A percentile compares a stretch with the other conserved stretches of the same genome.
These are phyloP conservation scores for Eulemur macaco DNA, from an alignment of 2,113 vertebrate species.

Conservation along the genomic window DNA sequence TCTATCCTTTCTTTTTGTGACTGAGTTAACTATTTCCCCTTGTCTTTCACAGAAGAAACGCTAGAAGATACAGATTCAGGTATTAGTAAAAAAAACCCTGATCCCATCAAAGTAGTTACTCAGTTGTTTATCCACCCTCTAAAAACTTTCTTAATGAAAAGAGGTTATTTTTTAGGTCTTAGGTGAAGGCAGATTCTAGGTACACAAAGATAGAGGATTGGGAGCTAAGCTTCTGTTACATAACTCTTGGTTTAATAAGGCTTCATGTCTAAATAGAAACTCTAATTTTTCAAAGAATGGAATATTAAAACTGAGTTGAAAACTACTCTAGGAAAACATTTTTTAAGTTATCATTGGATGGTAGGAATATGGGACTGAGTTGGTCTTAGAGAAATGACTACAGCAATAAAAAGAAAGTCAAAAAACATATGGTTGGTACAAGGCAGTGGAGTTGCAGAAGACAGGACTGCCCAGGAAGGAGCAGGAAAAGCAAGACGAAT, in stretches of 20 bases:
- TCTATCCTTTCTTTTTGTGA: neutral
- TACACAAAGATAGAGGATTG: neutral
- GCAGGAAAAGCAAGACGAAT: conserved; percentile 78
- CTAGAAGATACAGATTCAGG: neutral
- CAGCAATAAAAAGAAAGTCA: conserved; percentile 25
- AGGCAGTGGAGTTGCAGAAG: neutral
- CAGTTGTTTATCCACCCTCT: neutral
- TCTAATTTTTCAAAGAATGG: neutral
- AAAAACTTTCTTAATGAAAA: neutral
- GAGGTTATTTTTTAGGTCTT: neutral
- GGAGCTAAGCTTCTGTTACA: neutral
- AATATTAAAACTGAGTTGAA: neutral
- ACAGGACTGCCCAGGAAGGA: neutral
- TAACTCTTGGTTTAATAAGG: neutral
- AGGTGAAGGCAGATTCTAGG: neutral
- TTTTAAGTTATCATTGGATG: conserved; percentile 69
- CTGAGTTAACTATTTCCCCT: neutral
- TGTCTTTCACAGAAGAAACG: neutral
- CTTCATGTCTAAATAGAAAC: conserved; percentile 4
- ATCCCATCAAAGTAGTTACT: neutral
- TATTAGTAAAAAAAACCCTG: neutral
- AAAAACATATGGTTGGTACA: neutral
- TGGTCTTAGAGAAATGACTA: neutral
- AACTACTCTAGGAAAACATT: conserved; percentile 43
- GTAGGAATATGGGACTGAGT: conserved; percentile 11